phyloP scores from a whole-genome alignment of 2,113 vertebrate species.

The Corythaeola cristata region DNA sequence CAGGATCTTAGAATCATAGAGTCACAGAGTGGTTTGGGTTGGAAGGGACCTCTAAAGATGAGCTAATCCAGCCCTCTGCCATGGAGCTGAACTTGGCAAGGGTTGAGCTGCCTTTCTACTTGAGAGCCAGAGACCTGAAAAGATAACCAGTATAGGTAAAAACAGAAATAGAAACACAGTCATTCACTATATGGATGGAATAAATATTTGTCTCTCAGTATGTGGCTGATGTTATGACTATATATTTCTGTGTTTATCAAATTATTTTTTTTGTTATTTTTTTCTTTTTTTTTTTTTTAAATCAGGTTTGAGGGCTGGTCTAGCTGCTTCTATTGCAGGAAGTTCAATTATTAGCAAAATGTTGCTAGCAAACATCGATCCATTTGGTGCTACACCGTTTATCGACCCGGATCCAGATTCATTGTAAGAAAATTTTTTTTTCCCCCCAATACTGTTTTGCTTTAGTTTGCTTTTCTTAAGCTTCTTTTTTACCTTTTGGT shows the following conservation, averaged over 20 bases:
- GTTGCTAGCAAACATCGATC: constrained; percentile 96
- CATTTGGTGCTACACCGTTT: constrained; percentile 94
- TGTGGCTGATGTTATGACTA: not conserved
- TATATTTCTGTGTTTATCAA: not conserved
- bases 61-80: not conserved
- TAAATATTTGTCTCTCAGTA: not conserved
- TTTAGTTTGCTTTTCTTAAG: not conserved
- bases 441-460: not conserved
- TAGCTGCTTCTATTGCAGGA: constrained; percentile 96
- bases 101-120: not conserved
- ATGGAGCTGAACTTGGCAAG: no score
- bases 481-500: not conserved
- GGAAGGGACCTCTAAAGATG: not conserved
- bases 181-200: not conserved
- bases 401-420: constrained; percentile 96
- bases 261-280: not conserved
- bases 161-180: not conserved
- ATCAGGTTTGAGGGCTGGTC: constrained; percentile 90
- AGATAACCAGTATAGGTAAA: not conserved
- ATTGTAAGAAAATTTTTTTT: constrained; percentile 81
- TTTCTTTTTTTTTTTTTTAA: not conserved
- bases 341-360: constrained; percentile 99
- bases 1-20: not conserved
- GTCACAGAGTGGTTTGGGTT: not conserved
- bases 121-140: not conserved